Evolutionary conservation across 2,797 vertebrate genomes (phyloP), one percentile per base, ranked within the genome.

Genomic region (Spinus olivaceus): DNA sequence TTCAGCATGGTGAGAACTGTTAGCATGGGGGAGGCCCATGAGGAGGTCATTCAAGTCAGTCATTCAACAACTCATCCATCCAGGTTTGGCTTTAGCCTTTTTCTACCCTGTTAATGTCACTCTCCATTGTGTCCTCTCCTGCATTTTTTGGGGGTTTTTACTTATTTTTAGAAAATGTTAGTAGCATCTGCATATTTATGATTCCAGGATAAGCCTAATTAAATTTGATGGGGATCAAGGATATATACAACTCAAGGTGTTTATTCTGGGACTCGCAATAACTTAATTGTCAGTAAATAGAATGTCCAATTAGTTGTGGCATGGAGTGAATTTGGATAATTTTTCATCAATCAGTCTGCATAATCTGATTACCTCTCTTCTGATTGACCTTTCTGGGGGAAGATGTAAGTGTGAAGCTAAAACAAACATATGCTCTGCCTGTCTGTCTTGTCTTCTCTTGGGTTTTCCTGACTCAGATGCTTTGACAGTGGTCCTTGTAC

Each of bases 221-320:
- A 61, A 81, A 74, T 74, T 78, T 81, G 39, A 76, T 70, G n/a
- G 37, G 23, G n/a, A 94, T 90, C 76, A 91, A 92, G 78, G 72
- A 79, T 85, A 86, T 81, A 76, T 89, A 59, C 49, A 81, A 33
- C 49, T 87, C 39, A n/a, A 69, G 72, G 71, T 67, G 65, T 88
- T 92, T 94, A 77, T 95, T 95, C 91, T 77, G 59, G 57, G 64
- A 65, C 70, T 89, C 12, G 28, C 44, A 86, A 51, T 92, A 94
- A 92, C 72, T 60, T 90, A 92, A 95, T 92, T 95, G 69, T 78
- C 89, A 70, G 70, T 93, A 95, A 91, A 84, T 42, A 65, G 57
- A 79, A 51, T 6, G 14, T 77, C 63, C 39, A 77, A 76, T 81
- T 91, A 86, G 74, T 77, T 94, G 74, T 85, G 39, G 53, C 61